phyloP scores from a whole-genome alignment of 2,113 vertebrate species.

The Benitochromis conjunctus region DNA sequence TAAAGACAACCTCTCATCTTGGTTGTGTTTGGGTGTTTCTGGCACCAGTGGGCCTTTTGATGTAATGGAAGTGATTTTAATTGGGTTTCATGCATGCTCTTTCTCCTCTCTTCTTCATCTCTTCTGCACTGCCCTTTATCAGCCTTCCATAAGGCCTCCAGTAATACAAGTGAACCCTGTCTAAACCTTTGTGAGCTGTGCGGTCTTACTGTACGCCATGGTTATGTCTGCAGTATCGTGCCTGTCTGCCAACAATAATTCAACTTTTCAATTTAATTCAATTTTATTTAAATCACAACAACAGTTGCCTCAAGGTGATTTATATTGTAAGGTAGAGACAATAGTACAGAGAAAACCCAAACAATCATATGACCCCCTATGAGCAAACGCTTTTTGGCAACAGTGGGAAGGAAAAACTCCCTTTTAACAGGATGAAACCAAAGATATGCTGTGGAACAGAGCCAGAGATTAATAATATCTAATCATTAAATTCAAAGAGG shows the following conservation, averaged over 20 bases:
- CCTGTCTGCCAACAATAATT: background rate
- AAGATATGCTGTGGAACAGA: background rate
- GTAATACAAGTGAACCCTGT: background rate
- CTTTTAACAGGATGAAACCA: background rate
- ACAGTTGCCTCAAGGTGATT: background rate
- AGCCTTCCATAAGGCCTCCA: background rate
- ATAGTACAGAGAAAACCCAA: background rate
- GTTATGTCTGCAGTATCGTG: background rate
- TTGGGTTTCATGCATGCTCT: constrained; percentile 1
- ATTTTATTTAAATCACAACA: background rate
- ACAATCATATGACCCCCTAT: too few relatives aligned
- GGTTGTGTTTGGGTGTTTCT: constrained; percentile 3
- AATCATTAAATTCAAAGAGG: background rate
- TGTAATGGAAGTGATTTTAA: constrained; percentile 18
- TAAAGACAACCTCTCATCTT: background rate
- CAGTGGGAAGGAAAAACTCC: too few relatives aligned
- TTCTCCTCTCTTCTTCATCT: background rate
- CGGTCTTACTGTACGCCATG: background rate
- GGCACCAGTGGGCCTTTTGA: constrained; percentile 1
- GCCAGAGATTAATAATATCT: background rate
- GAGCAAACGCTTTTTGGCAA: too few relatives aligned
- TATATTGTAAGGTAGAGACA: background rate
- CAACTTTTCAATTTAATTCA: background rate
- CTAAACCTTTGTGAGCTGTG: background rate
- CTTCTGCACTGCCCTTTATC: background rate